A percentile compares a stretch with the other conserved stretches of the same genome.
Evolutionary conservation across 2,888 invertebrate genomes (phyloP).

Genomic region (Nephrotoma appendiculata): DNA sequence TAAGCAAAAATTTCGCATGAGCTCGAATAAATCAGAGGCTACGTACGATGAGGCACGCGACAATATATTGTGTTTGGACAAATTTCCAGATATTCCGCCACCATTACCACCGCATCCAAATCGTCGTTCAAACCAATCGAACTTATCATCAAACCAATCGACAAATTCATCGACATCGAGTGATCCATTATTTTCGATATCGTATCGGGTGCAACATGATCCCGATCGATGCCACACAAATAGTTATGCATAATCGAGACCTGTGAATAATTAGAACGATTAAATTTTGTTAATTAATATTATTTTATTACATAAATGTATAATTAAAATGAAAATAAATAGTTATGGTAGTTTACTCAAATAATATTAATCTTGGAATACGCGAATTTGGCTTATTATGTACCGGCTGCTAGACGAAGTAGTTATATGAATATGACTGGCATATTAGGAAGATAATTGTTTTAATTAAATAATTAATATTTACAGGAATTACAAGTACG

Average conservation of each 20-base stretch:
- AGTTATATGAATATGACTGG: too few relatives aligned
- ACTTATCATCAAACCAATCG: background rate
- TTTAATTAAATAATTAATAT: too few relatives aligned
- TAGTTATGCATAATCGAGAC: background rate
- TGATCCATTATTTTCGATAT: conserved; percentile 1
- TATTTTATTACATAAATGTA: background rate
- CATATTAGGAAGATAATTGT: too few relatives aligned
- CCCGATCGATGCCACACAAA: background rate
- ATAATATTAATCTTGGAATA: too few relatives aligned
- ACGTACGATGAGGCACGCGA: background rate
- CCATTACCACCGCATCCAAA: conserved; percentile 6
- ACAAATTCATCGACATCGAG: background rate
- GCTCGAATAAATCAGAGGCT: background rate
- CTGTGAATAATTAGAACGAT: background rate
- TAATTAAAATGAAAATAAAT: background rate
- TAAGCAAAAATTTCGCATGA: background rate
- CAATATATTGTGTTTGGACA: background rate
- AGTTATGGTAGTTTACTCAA: too few relatives aligned
- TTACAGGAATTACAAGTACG: too few relatives aligned
- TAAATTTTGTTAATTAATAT: background rate
- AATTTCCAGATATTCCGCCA: background rate
- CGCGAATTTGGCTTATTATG: too few relatives aligned
- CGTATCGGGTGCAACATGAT: background rate
- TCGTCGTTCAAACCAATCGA: background rate
- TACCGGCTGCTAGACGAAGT: too few relatives aligned